Evolutionary conservation across 1,140 invertebrate species (phyloP).

Genomic region (Teleopsis dalmanni): DNA sequence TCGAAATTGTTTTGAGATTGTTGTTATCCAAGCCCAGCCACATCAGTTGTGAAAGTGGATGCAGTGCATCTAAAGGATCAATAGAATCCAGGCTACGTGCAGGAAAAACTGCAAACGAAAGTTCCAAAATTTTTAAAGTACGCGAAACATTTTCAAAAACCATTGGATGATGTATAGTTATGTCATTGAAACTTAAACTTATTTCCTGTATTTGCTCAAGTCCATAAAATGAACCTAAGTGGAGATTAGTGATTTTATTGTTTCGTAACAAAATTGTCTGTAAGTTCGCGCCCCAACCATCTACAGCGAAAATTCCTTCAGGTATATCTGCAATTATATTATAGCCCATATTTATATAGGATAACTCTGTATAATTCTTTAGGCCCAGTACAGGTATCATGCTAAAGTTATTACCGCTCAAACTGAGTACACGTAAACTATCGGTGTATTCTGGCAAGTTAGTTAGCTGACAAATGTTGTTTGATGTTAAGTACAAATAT

Average conservation of each 20-base stretch:
- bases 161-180: slow-evolving; percentile 66
- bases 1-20: slow-evolving; percentile 63
- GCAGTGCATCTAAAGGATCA: slow-evolving; percentile 65
- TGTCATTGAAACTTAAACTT: slow-evolving; percentile 80
- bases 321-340: slow-evolving; percentile 72
- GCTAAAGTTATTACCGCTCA: slow-evolving; percentile 71
- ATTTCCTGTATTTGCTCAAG: slow-evolving; percentile 70
- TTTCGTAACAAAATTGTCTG: slow-evolving; percentile 76
- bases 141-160: slow-evolving; percentile 66
- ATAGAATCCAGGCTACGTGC: slow-evolving; percentile 49
- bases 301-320: slow-evolving; percentile 59
- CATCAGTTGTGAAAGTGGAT: slow-evolving; percentile 61
- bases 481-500: slow-evolving; percentile 77
- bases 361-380: slow-evolving; percentile 57
- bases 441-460: slow-evolving; percentile 45
- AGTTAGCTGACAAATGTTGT: slow-evolving; percentile 55
- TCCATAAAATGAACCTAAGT: slow-evolving; percentile 62
- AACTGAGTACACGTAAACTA: slow-evolving; percentile 65
- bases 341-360: slow-evolving; percentile 80
- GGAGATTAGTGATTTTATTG: slow-evolving; percentile 71
- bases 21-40: slow-evolving; percentile 87
- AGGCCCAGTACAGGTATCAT: slow-evolving; percentile 62
- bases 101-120: slow-evolving; percentile 74
- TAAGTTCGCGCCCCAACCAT: slow-evolving; percentile 70
- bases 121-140: slow-evolving; percentile 72